Base-by-base conservation (phyloP, 2,888 invertebrate species). In the Drosophila paranaensis region DNA sequence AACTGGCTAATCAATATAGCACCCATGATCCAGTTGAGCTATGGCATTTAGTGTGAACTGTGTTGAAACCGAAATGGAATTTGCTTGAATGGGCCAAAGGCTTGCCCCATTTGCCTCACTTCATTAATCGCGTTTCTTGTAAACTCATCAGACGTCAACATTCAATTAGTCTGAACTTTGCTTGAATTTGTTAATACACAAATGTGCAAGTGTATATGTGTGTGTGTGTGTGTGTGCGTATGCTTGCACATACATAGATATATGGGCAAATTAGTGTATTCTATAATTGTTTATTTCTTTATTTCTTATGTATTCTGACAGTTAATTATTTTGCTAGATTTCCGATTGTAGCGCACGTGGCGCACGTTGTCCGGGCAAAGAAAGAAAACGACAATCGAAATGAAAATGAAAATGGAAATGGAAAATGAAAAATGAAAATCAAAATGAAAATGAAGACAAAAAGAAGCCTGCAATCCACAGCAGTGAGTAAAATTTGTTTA, bases 241-340 rank as follows among this genome's bases (percentile, higher is more conserved):
- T 56, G 6, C 33, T 9, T 56, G 56, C 27, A 25, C 57, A 46
- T 37, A 25, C 25, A 37, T 35, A 25, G 45, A 46, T 45, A 25
- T 35, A 37, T 35, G 13, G 53, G 13, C 35, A 55, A 58, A 55
- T 51, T 63, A 43, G 72, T 60, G 62, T 64, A 45, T 65, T 64
- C 27, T 62, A 71, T 76, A 81, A 79, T 83, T 88, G 89, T 83
- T 88, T 88, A 88, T 88, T 86, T 79, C 71, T 61, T 60, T 82
- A 79, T 80, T 80, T 80, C 79, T 68, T 66, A 79, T 79, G 78
- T 79, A 74, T 77, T 74, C 89, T 88, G 89, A 81, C 88, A 82
- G 90, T 82, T 83, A 79, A 89, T 89, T 89, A 87, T 89, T 90
- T 88, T 88, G 90, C 83, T 87, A 73, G 83, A 75, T 78, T 82